These are phyloP conservation scores for Anoplophora glabripennis DNA, from an alignment of 1,140 invertebrate genomes.

Conservation along the genomic window DNA sequence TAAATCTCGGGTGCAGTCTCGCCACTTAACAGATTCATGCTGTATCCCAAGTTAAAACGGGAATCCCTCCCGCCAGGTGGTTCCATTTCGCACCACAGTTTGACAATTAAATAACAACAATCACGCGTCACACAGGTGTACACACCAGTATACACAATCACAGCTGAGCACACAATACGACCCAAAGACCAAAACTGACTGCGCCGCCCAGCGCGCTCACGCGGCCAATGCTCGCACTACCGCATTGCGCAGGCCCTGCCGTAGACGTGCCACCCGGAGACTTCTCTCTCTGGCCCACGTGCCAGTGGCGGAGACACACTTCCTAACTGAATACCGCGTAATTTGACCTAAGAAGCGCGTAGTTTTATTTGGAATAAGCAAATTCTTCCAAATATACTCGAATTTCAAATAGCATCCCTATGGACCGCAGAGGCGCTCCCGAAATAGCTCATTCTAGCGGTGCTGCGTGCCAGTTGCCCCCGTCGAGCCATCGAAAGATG, in stretches of 20 bases:
- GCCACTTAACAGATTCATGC: slow-evolving; percentile 74
- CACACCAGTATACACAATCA: slow-evolving; percentile 36
- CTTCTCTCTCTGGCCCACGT: slow-evolving; percentile 5
- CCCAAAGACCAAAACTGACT: slow-evolving; percentile 17
- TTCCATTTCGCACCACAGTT: slow-evolving; percentile 61
- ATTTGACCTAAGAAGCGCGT: slow-evolving; percentile 37
- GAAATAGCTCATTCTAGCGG: neutral
- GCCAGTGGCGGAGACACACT: slow-evolving; percentile 22
- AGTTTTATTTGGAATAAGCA: slow-evolving; percentile 24
- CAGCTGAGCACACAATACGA: slow-evolving; percentile 45
- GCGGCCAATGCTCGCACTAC: slow-evolving; percentile 41
- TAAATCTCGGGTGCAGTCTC: slow-evolving; percentile 74
- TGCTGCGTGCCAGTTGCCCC: too few species aligned
- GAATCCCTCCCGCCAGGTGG: slow-evolving; percentile 78
- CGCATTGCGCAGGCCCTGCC: slow-evolving; percentile 46
- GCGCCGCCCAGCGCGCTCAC: slow-evolving; percentile 35
- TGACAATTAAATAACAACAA: slow-evolving; percentile 33
- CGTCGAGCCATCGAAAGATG: neutral
- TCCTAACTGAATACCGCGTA: slow-evolving; percentile 33
- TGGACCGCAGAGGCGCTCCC: neutral
- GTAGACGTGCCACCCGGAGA: neutral
- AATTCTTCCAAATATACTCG: slow-evolving; percentile 26
- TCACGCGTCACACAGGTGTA: slow-evolving; percentile 19
- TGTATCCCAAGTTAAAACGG: slow-evolving; percentile 80
- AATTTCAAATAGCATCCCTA: slow-evolving; percentile 1